Base-by-base conservation (phyloP, 2,113 vertebrate genomes). In the Cariama cristata region DNA sequence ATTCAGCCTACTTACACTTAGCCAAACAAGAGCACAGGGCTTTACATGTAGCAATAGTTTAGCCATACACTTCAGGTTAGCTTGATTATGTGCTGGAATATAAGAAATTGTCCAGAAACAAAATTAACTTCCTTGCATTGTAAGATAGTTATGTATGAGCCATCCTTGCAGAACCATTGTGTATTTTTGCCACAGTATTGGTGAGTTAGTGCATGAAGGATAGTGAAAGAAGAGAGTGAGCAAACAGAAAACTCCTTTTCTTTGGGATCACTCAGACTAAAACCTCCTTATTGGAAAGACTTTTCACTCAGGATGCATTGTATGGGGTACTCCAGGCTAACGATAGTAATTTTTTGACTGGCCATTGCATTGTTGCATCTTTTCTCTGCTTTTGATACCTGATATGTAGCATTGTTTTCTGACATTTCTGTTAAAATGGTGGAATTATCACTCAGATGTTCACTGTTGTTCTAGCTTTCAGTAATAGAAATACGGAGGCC, bases 331-430 rank as follows among this genome's bases (percentile, higher is more conserved):
- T 28, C 14, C 21, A 79, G 21, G 15, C 12, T 75, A 86, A 76
- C 0, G 0, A 27, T 8, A 49, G 7, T 8, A 2, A 33, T 53
- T 45, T 17, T 79, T 50, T 33, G 35, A 45, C 9, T 83, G 6
- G 2, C 83, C 20, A 10, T 32, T 42, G 8, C 5, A 0, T 45
- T 60, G 4, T 44, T 60, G 4, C 18, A 47, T 69, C 2, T 60
- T 73, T 83, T 87, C 22, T 75, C 40, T 69, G 15, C 8, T 67
- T 92, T 74, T 77, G 15, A 30, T 35, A n/a, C 7, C 22, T 69
- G 24, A 12, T 4, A 23, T 3, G 5, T 81, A 28, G 7, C 8
- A n/a, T 18, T 63, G 2, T 2, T 74, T 84, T 71, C 52, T 93
- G 38, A 55, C 2, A 16, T 18, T 22, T 32, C 21, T 53, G 22